phyloP scores from a whole-genome alignment of 1,140 invertebrate species.

The Zaprionus lachaisei region DNA sequence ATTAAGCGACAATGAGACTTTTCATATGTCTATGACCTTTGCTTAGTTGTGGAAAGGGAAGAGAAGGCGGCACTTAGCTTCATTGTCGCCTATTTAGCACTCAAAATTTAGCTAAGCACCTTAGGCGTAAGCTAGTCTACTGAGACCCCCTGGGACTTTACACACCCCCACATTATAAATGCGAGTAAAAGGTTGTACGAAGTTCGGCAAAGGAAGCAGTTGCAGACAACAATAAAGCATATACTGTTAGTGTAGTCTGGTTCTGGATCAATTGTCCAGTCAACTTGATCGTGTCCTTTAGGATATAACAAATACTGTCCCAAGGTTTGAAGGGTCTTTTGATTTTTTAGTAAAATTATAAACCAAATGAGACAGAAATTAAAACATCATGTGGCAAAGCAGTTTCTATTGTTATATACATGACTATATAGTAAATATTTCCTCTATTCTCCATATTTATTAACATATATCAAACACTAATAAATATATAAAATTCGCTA shows the following conservation, averaged over 20 bases:
- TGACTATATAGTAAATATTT: no score
- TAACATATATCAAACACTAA: no score
- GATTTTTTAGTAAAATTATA: background rate
- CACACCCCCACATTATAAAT: background rate
- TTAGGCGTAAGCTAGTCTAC: constrained; percentile 31
- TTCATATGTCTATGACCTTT: constrained; percentile 80
- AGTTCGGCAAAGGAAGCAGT: background rate
- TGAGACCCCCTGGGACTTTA: background rate
- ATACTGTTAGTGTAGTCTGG: no score
- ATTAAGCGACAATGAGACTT: constrained; percentile 66
- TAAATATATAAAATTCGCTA: no score
- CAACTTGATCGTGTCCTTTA: no score
- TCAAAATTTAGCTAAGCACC: constrained; percentile 11
- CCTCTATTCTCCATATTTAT: no score
- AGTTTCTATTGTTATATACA: no score
- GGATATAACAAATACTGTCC: no score
- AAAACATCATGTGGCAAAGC: no score
- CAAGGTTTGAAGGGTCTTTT: no score
- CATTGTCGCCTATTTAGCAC: constrained; percentile 8
- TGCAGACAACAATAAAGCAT: background rate
- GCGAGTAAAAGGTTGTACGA: background rate
- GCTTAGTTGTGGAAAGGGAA: background rate
- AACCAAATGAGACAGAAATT: background rate
- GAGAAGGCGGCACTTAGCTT: background rate
- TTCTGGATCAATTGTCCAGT: no score